Conservation (phyloP, 2,113 vertebrate genomes). For the Puffinus mauretanicus region DNA sequence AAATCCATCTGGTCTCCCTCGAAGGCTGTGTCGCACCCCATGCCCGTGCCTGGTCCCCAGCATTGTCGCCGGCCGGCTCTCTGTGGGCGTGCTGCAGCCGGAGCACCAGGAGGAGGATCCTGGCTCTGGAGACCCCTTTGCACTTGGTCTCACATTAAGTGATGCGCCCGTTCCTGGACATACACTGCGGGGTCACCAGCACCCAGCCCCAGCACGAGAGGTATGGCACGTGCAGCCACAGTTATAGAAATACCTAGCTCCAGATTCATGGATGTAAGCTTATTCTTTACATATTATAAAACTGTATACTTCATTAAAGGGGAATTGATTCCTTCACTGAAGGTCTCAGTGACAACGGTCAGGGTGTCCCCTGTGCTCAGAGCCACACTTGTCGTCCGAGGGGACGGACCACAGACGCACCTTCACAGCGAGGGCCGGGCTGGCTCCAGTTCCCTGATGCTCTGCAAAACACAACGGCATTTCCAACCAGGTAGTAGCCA, state of each 20-base stretch:
- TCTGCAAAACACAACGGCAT: background rate
- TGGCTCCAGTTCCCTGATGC: conserved; percentile 47
- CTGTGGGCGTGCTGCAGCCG: fast-evolving
- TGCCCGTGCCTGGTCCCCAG: background rate
- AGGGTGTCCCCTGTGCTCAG: background rate
- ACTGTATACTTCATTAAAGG: background rate
- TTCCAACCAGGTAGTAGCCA: conserved; percentile 28
- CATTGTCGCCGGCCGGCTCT: fast-evolving
- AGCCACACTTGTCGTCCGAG: background rate
- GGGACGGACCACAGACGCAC: background rate
- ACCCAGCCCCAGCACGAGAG: background rate
- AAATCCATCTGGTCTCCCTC: background rate
- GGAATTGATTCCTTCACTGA: background rate
- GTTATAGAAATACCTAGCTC: background rate
- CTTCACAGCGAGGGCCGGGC: background rate
- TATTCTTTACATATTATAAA: background rate
- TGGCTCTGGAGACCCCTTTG: background rate
- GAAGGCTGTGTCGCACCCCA: background rate
- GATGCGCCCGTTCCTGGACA: background rate
- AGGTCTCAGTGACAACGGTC: background rate
- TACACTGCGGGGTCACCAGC: background rate
- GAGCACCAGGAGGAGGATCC: background rate
- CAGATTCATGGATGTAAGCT: background rate
- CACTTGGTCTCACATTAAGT: background rate
- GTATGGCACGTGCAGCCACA: background rate